These are phyloP conservation scores for Venturia canescens DNA, from an alignment of 1,140 invertebrate species.

Conservation along the genomic window DNA sequence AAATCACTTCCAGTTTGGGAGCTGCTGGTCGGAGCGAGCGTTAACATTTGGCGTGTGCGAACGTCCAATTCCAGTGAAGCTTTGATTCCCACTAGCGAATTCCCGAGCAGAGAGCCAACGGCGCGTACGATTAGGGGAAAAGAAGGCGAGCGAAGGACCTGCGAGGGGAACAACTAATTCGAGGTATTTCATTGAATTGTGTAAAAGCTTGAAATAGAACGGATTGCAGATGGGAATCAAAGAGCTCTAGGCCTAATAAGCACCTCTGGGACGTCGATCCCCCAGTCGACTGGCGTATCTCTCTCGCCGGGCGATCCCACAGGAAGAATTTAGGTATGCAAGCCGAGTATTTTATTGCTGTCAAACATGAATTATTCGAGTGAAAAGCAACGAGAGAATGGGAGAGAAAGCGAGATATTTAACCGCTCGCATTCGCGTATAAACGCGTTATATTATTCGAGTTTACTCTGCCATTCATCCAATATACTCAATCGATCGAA, in stretches of 20 bases:
- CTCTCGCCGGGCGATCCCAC: too few relatives aligned
- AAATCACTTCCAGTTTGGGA: not conserved
- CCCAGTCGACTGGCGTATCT: too few relatives aligned
- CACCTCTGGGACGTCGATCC: too few relatives aligned
- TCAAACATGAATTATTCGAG: not conserved
- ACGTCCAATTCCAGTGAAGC: not conserved
- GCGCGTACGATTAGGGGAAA: too few relatives aligned
- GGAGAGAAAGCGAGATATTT: not conserved
- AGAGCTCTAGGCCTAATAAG: too few relatives aligned
- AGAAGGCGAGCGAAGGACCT: slow-evolving; percentile 45
- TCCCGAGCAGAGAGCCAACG: slow-evolving; percentile 59
- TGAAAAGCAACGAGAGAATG: not conserved
- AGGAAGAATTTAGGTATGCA: not conserved
- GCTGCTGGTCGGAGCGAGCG: not conserved
- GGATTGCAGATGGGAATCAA: not conserved
- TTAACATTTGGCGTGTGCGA: not conserved
- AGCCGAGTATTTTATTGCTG: not conserved
- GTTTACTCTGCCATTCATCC: not conserved
- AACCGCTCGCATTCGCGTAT: not conserved
- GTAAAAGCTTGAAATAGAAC: not conserved
- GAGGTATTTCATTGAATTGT: slow-evolving; percentile 74
- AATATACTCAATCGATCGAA: slow-evolving; percentile 26
- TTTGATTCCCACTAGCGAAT: not conserved
- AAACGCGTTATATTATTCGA: slow-evolving; percentile 12
- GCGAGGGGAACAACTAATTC: slow-evolving; percentile 71